Evolutionary conservation across 2,888 invertebrate genomes (phyloP), one percentile per base, ranked within the genome.

Genomic region (Halictus ligatus): DNA sequence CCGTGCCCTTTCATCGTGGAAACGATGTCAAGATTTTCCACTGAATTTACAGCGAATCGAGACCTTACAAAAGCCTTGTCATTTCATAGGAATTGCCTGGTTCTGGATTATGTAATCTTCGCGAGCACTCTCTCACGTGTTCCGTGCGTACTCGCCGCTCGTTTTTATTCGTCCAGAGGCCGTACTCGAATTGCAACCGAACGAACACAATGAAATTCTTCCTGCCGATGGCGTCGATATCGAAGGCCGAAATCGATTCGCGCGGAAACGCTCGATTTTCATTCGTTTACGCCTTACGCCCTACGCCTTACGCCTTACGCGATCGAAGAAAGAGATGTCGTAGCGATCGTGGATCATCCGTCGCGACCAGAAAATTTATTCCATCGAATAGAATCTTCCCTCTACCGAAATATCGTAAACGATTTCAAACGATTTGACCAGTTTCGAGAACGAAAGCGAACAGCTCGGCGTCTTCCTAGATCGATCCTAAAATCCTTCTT

Each of bases 11-110:
- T 75, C 40, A 73, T 43, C 71, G 72, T 88, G 88, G 84, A 88
- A 88, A 88, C 79, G 88, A 88, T 88, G 88, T 88, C 88, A 88
- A 88, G 88, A 88, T 88, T 88, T 84, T 81, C 25, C 60, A 29
- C 25, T 25, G 64, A 29, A 64, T 29, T 64, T 18, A 78, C 84
- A 80, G 80, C 72, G 77, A 74, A 81, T 80, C 35, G 88, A 88
- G 80, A 87, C 84, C 74, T 87, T 88, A 84, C 80, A 88, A 81
- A 84, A 88, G 85, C 85, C 88, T 88, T 82, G 85, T 88, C 85
- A 78, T 88, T 88, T 88, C 85, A 78, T 78, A 80, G 85, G 85
- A 82, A 88, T 88, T 82, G 75, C 79, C 69, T 29, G 74, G 29
- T 29, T 64, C 29, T 58, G 64, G 85, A 79, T 87, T 87, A 81